Conservation (phyloP, 2,113 vertebrate genomes). For the Spea bombifrons region DNA sequence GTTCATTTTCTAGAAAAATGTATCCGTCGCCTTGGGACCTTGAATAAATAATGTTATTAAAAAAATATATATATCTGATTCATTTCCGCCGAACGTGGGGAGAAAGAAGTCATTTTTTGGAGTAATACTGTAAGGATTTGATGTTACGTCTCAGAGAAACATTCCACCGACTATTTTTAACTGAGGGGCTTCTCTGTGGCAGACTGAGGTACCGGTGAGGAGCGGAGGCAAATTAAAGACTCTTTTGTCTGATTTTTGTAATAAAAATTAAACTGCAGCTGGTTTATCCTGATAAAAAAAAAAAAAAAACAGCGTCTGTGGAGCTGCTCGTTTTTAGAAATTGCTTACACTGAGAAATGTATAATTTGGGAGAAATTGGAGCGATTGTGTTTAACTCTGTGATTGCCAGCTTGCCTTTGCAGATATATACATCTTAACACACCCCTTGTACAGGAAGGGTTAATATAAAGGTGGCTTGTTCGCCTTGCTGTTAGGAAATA, state of each 20-base stretch:
- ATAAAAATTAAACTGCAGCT: background rate
- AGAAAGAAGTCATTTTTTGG: background rate
- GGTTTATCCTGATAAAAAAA: background rate
- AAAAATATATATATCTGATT: background rate
- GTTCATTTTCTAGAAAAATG: too few species aligned
- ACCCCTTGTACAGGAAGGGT: too few species aligned
- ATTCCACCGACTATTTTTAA: background rate
- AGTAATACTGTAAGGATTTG: background rate
- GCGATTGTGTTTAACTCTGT: background rate
- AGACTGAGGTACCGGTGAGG: background rate
- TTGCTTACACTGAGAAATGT: background rate
- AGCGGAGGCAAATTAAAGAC: background rate
- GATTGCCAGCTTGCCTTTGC: too few species aligned
- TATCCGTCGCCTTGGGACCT: too few species aligned
- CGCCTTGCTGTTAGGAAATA: too few species aligned
- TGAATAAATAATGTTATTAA: too few species aligned
- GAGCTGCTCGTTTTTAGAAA: background rate
- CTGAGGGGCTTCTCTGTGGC: background rate
- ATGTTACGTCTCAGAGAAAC: background rate
- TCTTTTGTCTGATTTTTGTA: constrained; percentile 1
- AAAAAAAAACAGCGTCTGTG: background rate
- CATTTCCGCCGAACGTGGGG: background rate
- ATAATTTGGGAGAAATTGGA: background rate
- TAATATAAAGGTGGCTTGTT: too few species aligned
- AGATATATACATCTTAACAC: too few species aligned